phyloP scores from a whole-genome alignment of 2,888 invertebrate species.

The Plagiodera versicolora region DNA sequence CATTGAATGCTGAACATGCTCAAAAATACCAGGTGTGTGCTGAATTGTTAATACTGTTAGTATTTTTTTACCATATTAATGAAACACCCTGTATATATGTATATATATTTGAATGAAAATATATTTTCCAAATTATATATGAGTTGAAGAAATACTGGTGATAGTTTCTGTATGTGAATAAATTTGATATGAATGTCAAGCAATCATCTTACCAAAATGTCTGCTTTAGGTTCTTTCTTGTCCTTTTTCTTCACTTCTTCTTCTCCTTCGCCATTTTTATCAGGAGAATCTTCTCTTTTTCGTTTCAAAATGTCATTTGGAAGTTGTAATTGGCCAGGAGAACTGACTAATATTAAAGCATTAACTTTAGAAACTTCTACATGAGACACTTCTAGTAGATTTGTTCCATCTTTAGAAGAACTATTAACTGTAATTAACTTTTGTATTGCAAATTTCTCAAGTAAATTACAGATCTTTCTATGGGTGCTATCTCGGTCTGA shows the following conservation, averaged over 20 bases:
- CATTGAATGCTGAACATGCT: too few species aligned
- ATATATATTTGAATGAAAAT: too few species aligned
- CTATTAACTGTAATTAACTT: conserved; percentile 65
- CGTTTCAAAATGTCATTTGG: conserved; percentile 52
- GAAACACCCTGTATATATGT: too few species aligned
- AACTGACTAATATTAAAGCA: conserved; percentile 56
- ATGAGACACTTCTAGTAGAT: conserved; percentile 57
- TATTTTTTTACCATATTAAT: too few species aligned
- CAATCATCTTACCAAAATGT: conserved; percentile 65
- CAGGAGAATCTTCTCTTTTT: conserved; percentile 54
- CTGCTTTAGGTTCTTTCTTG: conserved; percentile 59
- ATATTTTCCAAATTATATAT: too few species aligned
- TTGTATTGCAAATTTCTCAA: conserved; percentile 79
- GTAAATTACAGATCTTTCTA: conserved; percentile 68
- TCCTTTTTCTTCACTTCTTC: conserved; percentile 64
- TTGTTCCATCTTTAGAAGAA: conserved; percentile 55
- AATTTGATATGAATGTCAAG: not conserved
- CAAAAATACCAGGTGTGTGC: too few species aligned
- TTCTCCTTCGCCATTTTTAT: conserved; percentile 51
- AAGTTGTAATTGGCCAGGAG: conserved; percentile 44
- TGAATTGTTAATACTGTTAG: too few species aligned
- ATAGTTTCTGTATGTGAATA: too few species aligned
- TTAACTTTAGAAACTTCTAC: conserved; percentile 63
- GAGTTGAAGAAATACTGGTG: too few species aligned
- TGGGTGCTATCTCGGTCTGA: conserved; percentile 37